phyloP scores from a whole-genome alignment of 1,140 invertebrate species.

The Brachionus asplanchnoidis region DNA sequence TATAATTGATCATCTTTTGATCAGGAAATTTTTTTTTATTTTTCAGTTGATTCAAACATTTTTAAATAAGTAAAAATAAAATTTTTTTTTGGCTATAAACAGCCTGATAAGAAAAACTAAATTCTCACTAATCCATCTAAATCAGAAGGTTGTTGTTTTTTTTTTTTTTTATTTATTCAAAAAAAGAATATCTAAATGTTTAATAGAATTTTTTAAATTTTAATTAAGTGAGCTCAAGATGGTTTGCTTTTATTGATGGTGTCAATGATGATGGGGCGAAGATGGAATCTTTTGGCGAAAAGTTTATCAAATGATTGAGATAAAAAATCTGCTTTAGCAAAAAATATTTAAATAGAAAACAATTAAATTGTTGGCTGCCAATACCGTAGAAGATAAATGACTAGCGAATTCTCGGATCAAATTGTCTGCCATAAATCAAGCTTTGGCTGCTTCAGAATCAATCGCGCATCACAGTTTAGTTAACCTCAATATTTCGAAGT shows the following conservation, averaged over 20 bases:
- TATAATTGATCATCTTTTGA: no score
- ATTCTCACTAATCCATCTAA: not conserved
- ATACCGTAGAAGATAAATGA: not conserved
- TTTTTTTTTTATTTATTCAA: not conserved
- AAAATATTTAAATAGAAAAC: not conserved
- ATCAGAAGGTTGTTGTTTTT: not conserved
- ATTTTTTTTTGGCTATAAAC: not conserved
- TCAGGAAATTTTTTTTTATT: no score
- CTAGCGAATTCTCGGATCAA: not conserved
- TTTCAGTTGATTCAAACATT: no score
- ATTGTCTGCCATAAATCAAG: slow-evolving; percentile 10
- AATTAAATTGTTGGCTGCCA: not conserved
- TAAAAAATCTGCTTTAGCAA: not conserved
- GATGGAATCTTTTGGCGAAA: not conserved
- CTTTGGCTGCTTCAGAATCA: not conserved
- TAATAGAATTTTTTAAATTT: not conserved
- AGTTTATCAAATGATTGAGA: not conserved
- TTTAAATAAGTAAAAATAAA: no score
- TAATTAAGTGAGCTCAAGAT: not conserved
- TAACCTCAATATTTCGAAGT: slow-evolving; percentile 14
- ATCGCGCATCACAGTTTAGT: not conserved
- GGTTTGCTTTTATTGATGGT: not conserved
- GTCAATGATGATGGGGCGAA: not conserved
- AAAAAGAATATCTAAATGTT: not conserved
- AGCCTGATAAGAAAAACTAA: not conserved